Evolutionary conservation across 2,797 vertebrate genomes (phyloP).

Genomic region (Lutra lutra): DNA sequence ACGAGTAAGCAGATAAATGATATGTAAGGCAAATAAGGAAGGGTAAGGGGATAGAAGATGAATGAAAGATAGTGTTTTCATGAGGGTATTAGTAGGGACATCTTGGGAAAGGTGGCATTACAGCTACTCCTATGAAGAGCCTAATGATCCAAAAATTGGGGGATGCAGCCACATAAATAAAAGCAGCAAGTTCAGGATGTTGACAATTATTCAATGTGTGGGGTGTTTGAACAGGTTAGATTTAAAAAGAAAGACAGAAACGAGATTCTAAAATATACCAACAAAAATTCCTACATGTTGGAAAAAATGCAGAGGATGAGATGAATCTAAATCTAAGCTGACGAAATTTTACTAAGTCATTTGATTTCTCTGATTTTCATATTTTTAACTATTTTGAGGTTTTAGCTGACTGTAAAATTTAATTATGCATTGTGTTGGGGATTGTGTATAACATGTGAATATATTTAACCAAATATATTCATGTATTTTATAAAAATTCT

Average conservation of each 20-base stretch:
- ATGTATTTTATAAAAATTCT: slow-evolving; percentile 25
- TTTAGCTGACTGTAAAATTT: slow-evolving; percentile 8
- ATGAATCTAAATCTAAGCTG: not conserved
- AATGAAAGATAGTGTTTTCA: not conserved
- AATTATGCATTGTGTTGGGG: not conserved
- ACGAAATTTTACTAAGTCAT: not conserved
- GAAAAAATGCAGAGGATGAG: not conserved
- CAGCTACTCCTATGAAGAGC: not conserved
- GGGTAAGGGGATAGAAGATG: not conserved
- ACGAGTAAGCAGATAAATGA: not conserved
- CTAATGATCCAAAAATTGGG: not conserved
- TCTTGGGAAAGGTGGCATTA: not conserved
- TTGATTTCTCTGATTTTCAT: slow-evolving; percentile 44
- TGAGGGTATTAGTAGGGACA: not conserved
- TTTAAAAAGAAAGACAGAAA: not conserved
- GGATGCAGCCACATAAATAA: not conserved
- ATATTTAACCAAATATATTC: slow-evolving; percentile 40
- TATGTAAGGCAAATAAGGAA: not conserved
- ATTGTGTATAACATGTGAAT: slow-evolving; percentile 28
- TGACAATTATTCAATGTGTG: not conserved
- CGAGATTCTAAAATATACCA: not conserved
- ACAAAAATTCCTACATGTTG: not conserved
- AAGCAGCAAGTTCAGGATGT: not conserved
- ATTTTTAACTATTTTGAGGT: slow-evolving; percentile 45
- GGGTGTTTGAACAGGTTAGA: not conserved